Base-by-base conservation (phyloP, 2,888 invertebrate species). In the Aelia acuminata region DNA sequence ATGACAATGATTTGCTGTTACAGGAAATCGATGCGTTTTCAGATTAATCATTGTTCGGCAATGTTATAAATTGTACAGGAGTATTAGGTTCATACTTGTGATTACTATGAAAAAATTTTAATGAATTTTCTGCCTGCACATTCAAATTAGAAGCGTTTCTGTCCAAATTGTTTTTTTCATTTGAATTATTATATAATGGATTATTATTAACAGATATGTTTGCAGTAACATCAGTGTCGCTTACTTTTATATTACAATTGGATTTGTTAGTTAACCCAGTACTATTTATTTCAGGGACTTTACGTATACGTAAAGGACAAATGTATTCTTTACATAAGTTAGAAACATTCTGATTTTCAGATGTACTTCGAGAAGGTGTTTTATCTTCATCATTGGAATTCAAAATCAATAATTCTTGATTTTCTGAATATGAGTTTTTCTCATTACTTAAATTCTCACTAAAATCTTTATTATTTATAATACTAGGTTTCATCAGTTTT, bases 281-380 rank as follows among this genome's bases (percentile, higher is more conserved):
- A 47, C 43, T 80, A 80, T 80, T 80, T n/a, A 80, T 80, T 80
- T 80, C 80, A 13, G 80, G 80, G n/a, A 80, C 80, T 20, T 80
- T 80, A 35, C 80, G 80, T 43, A 80, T 47, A 80, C 80, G 80
- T 22, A 80, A 80, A 80, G 80, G 80, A 20, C 80, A 43, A 35
- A 35, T 43, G 22, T 18, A 70, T 3, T 70, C 35, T 35, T 35
- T 70, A 70, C 18, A 18, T 35, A 35, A 70, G 35, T 20, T 70
- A 8, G 35, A 35, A 70, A 35, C 63, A 70, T 18, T 7, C 7
- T 35, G 63, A 35, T 70, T 70, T 35, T 35, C 63, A 70, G 63
- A 70, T 5, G 63, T 35, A 18, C 63, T 70, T 20, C 35, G 31
- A 70, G 35, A 15, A 18, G 35, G 20, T 18, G 31, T 70, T 70